Conservation (phyloP, 2,797 vertebrate genomes). For the Danio tinwini region DNA sequence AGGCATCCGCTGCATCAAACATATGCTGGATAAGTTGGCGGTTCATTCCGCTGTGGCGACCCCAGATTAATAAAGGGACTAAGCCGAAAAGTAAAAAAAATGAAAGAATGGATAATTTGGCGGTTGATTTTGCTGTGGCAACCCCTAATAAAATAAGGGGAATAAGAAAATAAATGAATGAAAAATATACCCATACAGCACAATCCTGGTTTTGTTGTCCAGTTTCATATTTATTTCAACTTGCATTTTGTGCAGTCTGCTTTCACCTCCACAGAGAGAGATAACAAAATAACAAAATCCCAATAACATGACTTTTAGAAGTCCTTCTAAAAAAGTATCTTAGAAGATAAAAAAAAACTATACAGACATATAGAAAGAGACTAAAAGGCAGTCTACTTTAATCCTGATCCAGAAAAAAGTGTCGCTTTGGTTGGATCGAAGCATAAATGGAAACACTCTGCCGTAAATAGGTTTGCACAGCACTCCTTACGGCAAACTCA, state of each 20-base stretch:
- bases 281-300: conserved; percentile 35
- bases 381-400: not conserved
- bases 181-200: too few species aligned
- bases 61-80: too few species aligned
- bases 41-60: too few species aligned
- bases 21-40: too few species aligned
- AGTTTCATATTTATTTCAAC: too few species aligned
- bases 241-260: not conserved
- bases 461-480: conserved; percentile 20
- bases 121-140: too few species aligned
- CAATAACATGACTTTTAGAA: conserved; percentile 46
- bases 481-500: not conserved
- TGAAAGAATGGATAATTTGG: too few species aligned
- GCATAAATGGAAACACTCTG: conserved; percentile 8
- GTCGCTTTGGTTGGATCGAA: not conserved
- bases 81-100: too few species aligned
- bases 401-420: not conserved
- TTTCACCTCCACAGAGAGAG: conserved; percentile 32
- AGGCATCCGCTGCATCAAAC: too few species aligned
- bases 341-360: conserved; percentile 27
- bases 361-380: not conserved
- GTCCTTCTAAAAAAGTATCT: conserved; percentile 48
- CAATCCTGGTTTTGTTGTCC: too few species aligned
- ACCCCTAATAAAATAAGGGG: too few species aligned
- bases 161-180: too few species aligned